These are phyloP conservation scores for Hyperoplus immaculatus DNA, from an alignment of 2,797 vertebrate species.

Conservation along the genomic window DNA sequence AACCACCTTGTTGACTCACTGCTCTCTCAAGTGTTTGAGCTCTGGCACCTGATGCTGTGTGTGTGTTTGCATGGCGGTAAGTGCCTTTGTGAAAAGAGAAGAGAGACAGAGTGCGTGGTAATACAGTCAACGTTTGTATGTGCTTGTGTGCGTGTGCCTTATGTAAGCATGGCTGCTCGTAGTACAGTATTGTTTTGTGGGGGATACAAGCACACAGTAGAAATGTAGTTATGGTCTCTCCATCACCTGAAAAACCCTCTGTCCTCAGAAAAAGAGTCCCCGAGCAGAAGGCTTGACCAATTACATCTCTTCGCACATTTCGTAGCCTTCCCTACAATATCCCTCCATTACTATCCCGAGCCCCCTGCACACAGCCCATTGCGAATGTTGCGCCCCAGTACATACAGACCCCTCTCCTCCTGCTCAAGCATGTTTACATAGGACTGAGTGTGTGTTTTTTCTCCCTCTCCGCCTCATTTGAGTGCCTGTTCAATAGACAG, in stretches of 20 bases:
- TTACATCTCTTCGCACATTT: conserved; percentile 51
- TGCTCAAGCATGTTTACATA: conserved; percentile 81
- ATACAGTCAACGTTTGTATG: conserved; percentile 9
- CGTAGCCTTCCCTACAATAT: conserved; percentile 30
- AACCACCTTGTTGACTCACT: conserved; percentile 70
- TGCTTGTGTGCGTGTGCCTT: conserved; percentile 14
- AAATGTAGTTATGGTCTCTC: conserved; percentile 55
- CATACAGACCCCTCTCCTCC: conserved; percentile 65
- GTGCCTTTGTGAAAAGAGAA: conserved; percentile 23
- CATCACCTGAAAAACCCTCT: conserved; percentile 59
- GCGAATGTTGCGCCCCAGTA: conserved; percentile 44
- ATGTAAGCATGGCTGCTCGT: conserved; percentile 35
- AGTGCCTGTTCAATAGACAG: conserved; percentile 78
- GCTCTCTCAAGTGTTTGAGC: conserved; percentile 61
- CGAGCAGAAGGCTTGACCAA: conserved; percentile 42
- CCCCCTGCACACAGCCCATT: conserved; percentile 34
- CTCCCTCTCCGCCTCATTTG: conserved; percentile 72
- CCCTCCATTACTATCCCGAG: conserved; percentile 24
- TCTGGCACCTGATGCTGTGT: conserved; percentile 38
- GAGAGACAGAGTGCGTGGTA: conserved; percentile 19
- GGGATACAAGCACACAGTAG: not conserved
- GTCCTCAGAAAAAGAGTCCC: conserved; percentile 5
- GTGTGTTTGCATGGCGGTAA: conserved; percentile 39
- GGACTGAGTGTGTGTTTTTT: conserved; percentile 76
- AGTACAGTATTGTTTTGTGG: conserved; percentile 20